phyloP scores from a whole-genome alignment of 2,888 invertebrate species.

The Oasisia sp. region DNA sequence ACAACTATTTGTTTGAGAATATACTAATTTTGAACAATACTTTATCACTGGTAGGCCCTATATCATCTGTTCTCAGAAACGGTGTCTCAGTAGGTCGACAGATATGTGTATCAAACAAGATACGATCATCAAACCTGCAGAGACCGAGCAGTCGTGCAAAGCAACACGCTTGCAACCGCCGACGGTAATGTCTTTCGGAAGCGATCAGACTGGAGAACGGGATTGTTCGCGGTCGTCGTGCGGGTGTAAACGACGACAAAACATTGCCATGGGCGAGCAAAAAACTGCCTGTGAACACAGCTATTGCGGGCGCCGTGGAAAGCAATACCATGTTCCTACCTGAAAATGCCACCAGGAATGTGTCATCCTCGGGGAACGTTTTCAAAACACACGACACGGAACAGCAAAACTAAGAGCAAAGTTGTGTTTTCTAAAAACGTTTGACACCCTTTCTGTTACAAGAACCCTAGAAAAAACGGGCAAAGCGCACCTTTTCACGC shows the following conservation, averaged over 20 bases:
- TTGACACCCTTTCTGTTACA: no score
- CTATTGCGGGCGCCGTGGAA: not conserved
- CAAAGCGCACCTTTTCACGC: no score
- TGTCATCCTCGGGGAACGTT: not conserved
- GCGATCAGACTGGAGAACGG: not conserved
- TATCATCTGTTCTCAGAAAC: not conserved
- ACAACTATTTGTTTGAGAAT: not conserved
- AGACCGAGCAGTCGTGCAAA: not conserved
- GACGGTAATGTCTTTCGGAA: slow-evolving; percentile 9
- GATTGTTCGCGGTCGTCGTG: not conserved
- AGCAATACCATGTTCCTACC: not conserved
- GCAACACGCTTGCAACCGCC: not conserved
- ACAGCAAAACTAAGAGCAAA: not conserved
- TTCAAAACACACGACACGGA: not conserved
- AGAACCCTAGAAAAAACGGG: no score
- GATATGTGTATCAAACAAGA: not conserved
- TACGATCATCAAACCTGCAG: not conserved
- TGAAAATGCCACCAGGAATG: not conserved
- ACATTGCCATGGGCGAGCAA: not conserved
- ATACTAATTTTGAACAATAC: not conserved
- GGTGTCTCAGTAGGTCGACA: not conserved
- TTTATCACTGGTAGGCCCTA: not conserved
- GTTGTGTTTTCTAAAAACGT: no score
- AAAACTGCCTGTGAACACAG: not conserved
- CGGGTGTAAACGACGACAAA: not conserved